phyloP scores from a whole-genome alignment of 2,888 invertebrate genomes.

The Hermaeophaga mercurialis region DNA sequence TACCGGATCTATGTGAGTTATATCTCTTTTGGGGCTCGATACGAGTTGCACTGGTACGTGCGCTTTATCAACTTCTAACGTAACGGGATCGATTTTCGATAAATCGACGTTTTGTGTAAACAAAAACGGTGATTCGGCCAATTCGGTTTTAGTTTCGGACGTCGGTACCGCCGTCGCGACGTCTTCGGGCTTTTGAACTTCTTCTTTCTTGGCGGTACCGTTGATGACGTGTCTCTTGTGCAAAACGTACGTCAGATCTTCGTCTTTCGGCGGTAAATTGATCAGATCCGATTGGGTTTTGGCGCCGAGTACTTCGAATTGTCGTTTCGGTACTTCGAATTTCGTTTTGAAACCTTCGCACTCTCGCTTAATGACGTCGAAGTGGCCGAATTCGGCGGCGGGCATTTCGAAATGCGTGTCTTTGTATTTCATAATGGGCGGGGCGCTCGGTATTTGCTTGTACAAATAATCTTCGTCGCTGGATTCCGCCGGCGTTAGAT shows the following conservation, averaged over 20 bases:
- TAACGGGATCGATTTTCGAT: slow-evolving; percentile 74
- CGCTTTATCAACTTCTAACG: slow-evolving; percentile 72
- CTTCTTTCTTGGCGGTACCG: slow-evolving; percentile 70
- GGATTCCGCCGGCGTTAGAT: slow-evolving; percentile 82
- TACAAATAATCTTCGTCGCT: slow-evolving; percentile 83
- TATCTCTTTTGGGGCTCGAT: slow-evolving; percentile 73
- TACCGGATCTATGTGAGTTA: slow-evolving; percentile 72
- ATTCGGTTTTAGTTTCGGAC: slow-evolving; percentile 44
- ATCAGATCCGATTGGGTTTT: slow-evolving; percentile 57
- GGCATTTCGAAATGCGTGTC: slow-evolving; percentile 57
- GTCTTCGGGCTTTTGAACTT: slow-evolving; percentile 37
- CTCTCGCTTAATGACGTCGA: slow-evolving; percentile 63
- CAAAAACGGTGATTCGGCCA: slow-evolving; percentile 62
- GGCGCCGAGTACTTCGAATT: slow-evolving; percentile 67
- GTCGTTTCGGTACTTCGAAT: slow-evolving; percentile 75
- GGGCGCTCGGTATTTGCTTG: slow-evolving; percentile 74
- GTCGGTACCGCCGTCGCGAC: slow-evolving; percentile 51
- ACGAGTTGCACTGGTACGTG: slow-evolving; percentile 65
- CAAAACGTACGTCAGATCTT: slow-evolving; percentile 83
- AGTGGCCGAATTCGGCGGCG: slow-evolving; percentile 65
- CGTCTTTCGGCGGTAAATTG: slow-evolving; percentile 61
- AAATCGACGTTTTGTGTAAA: slow-evolving; percentile 78
- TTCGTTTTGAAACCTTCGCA: slow-evolving; percentile 64
- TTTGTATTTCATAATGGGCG: slow-evolving; percentile 69
- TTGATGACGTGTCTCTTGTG: slow-evolving; percentile 87